Base-by-base conservation (phyloP, 2,113 vertebrate genomes). In the Menura novaehollandiae region DNA sequence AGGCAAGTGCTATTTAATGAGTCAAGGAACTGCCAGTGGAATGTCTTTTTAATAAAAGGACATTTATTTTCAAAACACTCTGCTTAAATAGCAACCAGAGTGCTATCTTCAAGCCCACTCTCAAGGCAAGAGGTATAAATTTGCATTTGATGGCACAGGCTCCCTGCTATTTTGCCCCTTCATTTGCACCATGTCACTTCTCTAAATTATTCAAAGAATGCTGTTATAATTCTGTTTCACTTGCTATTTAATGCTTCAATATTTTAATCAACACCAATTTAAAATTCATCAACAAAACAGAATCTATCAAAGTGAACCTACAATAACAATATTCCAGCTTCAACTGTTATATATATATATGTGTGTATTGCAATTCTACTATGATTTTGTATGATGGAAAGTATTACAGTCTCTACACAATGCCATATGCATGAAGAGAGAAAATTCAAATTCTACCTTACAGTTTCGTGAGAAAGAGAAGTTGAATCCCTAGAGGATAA, bases 391-490 rank as follows among this genome's bases (percentile, higher is more conserved):
- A 67, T n/a, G 15, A 67, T 0, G 53, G 27, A 73, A 85, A 60
- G 77, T 53, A 27, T 32, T 46, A 32, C 39, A 82, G 41, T 16
- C 47, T 53, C 30, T 77, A 52, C 46, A 20, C 1, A 0, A 55
- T 44, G 64, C 60, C 59, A 67, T 10, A 63, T 16, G 53, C 37
- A 75, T 1, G 11, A 47, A 78, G 52, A 85, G 1, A 2, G n/a
- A 88, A 85, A 55, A 85, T 30, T 32, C 95, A 96, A 97, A 88
- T 35, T 69, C 30, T 80, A 20, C 35, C 55, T 73, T 87, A 85
- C 21, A 62, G 30, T 81, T 95, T 62, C 49, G 78, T 19, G n/a
- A 92, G 62, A 82, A 73, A 87, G 72, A 59, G 13, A 93, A 55
- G 23, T 37, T 68, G 80, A 88, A 86, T 71, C 55, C 30, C 37